Evolutionary conservation across 1,140 invertebrate genomes (phyloP).

Genomic region (Tyrophagus putrescentiae): DNA sequence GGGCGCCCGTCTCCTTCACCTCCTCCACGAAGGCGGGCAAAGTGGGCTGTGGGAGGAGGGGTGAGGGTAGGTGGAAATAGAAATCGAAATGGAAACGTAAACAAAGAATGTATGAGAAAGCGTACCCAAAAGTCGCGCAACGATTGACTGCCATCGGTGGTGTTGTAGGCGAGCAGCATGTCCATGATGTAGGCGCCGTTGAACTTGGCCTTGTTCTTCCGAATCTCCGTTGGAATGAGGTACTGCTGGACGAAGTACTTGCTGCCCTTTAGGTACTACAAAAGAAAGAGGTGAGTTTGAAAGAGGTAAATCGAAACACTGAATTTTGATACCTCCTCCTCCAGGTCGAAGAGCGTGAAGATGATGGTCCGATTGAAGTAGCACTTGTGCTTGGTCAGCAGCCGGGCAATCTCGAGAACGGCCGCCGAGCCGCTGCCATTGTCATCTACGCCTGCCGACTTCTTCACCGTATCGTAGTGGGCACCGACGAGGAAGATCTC

Average conservation of each 20-base stretch:
- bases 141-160: slow-evolving; percentile 22
- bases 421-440: slow-evolving; percentile 36
- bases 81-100: not conserved
- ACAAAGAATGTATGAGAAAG: not conserved
- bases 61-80: not conserved
- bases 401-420: slow-evolving; percentile 34
- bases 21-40: slow-evolving; percentile 11
- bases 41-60: not conserved
- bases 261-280: slow-evolving; percentile 32
- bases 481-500: slow-evolving; percentile 35
- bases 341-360: slow-evolving; percentile 38
- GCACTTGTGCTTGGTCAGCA: slow-evolving; percentile 31
- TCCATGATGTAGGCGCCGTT: slow-evolving; percentile 37
- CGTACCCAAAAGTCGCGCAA: slow-evolving; percentile 21
- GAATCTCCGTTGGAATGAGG: slow-evolving; percentile 28
- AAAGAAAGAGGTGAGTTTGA: not conserved
- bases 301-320: not conserved
- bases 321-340: slow-evolving; percentile 31
- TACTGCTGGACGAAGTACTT: slow-evolving; percentile 35
- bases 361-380: slow-evolving; percentile 33
- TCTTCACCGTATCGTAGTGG: slow-evolving; percentile 35
- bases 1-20: not conserved
- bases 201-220: slow-evolving; percentile 18
- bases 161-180: slow-evolving; percentile 34
- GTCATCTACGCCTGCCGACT: slow-evolving; percentile 32